These are phyloP conservation scores for Cryptus armator DNA, from an alignment of 2,888 invertebrate genomes.

Conservation along the genomic window DNA sequence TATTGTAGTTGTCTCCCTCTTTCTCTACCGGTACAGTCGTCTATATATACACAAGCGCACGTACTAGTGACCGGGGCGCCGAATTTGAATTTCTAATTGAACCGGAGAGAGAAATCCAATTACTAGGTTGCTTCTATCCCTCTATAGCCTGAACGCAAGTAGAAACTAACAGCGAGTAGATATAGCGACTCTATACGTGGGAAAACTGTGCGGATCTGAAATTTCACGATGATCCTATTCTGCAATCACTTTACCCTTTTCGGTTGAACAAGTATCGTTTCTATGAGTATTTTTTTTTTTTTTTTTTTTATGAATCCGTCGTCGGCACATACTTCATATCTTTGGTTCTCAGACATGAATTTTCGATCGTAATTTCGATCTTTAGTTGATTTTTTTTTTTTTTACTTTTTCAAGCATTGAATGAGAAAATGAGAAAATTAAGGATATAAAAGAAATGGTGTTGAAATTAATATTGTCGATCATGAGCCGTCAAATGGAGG, in stretches of 20 bases:
- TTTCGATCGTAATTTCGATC: neutral
- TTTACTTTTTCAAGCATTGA: neutral
- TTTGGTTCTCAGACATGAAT: neutral
- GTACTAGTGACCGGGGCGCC: constrained; percentile 72
- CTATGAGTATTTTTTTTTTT: neutral
- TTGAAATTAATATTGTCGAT: neutral
- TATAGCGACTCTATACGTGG: constrained; percentile 22
- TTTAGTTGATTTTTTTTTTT: neutral
- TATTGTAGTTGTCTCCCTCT: constrained; percentile 37
- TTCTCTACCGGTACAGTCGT: constrained; percentile 3
- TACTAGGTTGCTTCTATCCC: constrained; percentile 68
- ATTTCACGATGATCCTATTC: constrained; percentile 15
- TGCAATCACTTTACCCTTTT: constrained; percentile 20
- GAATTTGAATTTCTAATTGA: constrained; percentile 84
- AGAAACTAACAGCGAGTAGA: constrained; percentile 48
- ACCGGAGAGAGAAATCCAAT: constrained; percentile 75
- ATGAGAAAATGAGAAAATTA: neutral
- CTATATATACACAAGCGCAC: constrained; percentile 16
- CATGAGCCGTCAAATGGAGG: neutral
- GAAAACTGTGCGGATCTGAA: constrained; percentile 35
- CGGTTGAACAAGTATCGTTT: neutral
- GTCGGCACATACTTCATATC: neutral
- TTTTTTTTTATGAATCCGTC: neutral
- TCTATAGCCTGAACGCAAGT: constrained; percentile 49
- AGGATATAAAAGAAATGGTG: neutral